These are phyloP conservation scores for Chrysemys picta DNA, from an alignment of 2,113 vertebrate species.

Conservation along the genomic window DNA sequence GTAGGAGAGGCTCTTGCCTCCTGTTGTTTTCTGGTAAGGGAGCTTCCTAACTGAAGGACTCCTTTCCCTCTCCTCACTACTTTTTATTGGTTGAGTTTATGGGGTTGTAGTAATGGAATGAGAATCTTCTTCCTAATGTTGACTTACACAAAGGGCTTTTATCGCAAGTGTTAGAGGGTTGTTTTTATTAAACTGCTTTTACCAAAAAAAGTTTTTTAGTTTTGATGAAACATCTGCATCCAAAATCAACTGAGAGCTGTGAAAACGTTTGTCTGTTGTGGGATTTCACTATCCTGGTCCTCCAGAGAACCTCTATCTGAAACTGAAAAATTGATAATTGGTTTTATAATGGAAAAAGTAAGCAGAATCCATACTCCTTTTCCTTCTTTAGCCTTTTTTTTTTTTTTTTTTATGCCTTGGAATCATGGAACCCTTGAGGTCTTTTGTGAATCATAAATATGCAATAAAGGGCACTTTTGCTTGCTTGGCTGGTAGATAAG, in stretches of 20 bases:
- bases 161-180: not conserved
- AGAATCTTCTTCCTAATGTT: not conserved
- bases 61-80: accelerated
- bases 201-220: not conserved
- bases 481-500: not conserved
- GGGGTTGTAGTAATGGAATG: not conserved
- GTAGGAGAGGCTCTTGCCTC: not conserved
- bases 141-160: not conserved
- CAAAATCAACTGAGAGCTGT: not conserved
- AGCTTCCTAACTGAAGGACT: not conserved
- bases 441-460: not conserved
- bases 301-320: not conserved
- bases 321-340: not conserved
- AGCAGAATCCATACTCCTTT: not conserved
- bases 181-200: not conserved
- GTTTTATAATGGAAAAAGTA: not conserved
- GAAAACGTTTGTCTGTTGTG: not conserved
- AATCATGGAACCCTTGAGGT: not conserved
- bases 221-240: not conserved
- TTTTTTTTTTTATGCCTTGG: not conserved
- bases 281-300: not conserved
- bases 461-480: not conserved
- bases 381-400: not conserved
- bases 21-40: not conserved
- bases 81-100: not conserved